Evolutionary conservation across 2,113 vertebrate genomes (phyloP).

Genomic region (Ceyx melanurus): DNA sequence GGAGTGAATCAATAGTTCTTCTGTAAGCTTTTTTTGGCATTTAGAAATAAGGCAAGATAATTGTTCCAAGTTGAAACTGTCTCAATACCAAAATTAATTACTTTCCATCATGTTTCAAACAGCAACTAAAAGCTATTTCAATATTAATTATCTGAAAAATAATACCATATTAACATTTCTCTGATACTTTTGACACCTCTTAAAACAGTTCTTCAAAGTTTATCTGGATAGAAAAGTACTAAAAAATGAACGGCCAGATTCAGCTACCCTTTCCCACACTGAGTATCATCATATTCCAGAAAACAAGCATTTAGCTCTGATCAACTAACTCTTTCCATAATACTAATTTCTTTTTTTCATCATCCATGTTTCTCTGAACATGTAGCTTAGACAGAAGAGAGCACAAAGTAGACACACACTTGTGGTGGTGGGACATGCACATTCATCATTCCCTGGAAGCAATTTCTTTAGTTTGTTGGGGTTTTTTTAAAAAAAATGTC

Average conservation of each 20-base stretch:
- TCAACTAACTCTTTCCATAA: background rate
- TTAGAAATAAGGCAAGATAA: constrained; percentile 12
- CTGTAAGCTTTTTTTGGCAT: background rate
- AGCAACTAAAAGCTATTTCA: background rate
- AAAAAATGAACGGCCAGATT: background rate
- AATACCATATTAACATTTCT: background rate
- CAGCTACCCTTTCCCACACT: background rate
- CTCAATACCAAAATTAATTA: background rate
- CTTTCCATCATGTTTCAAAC: background rate
- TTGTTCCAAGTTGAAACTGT: background rate
- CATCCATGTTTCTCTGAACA: background rate
- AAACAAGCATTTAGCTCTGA: background rate
- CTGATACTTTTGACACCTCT: background rate
- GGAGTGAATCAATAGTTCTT: background rate
- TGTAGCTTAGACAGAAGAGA: background rate
- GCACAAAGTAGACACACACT: background rate
- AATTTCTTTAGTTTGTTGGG: background rate
- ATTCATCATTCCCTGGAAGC: background rate
- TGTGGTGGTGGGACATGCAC: background rate
- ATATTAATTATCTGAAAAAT: background rate
- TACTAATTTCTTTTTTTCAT: background rate
- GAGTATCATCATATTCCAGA: background rate
- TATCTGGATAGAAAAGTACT: background rate
- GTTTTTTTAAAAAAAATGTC: background rate
- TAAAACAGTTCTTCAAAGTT: constrained; percentile 1